Percentiles rank a stretch among this genome's conserved stretches.
Evolutionary conservation across 2,113 vertebrate species (phyloP).

Genomic region (Polypterus bichir): DNA sequence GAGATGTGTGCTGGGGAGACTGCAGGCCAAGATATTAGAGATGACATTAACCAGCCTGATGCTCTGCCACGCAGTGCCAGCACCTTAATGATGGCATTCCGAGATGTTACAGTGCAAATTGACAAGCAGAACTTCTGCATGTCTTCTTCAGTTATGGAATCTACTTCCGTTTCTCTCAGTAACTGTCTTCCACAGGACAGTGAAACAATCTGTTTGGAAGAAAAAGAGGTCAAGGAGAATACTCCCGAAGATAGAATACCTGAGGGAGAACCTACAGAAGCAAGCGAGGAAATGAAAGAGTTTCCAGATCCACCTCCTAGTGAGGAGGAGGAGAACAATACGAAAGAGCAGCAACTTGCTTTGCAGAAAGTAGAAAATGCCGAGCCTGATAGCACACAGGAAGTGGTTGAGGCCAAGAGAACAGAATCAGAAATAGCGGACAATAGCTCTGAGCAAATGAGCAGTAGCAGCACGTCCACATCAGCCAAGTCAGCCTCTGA

Average conservation of each 20-base stretch:
- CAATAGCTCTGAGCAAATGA: slow-evolving; percentile 58
- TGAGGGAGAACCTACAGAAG: slow-evolving; percentile 24
- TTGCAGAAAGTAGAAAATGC: slow-evolving; percentile 29
- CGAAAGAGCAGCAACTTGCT: slow-evolving; percentile 26
- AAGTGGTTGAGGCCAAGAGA: slow-evolving; percentile 45
- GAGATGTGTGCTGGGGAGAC: slow-evolving; percentile 54
- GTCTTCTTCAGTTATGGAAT: slow-evolving; percentile 69
- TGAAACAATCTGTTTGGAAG: background rate
- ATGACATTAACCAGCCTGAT: slow-evolving; percentile 43
- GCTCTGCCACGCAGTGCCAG: slow-evolving; percentile 72
- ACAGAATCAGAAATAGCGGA: slow-evolving; percentile 52
- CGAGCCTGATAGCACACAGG: slow-evolving; percentile 25
- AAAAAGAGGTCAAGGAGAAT: slow-evolving; percentile 22
- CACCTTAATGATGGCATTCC: slow-evolving; percentile 95
- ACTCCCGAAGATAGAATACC: slow-evolving; percentile 20
- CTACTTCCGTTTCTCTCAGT: slow-evolving; percentile 73
- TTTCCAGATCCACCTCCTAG: slow-evolving; percentile 54
- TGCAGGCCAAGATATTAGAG: slow-evolving; percentile 47
- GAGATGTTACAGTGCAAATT: slow-evolving; percentile 91
- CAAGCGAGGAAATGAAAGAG: slow-evolving; percentile 36
- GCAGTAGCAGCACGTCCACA: slow-evolving; percentile 76
- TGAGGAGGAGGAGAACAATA: slow-evolving; percentile 44
- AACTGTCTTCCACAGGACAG: slow-evolving; percentile 57
- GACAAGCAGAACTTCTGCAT: slow-evolving; percentile 92
- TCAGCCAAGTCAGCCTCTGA: slow-evolving; percentile 74